Evolutionary conservation across 2,113 vertebrate species (phyloP), one percentile per base, ranked within the genome.

Genomic region (Pseudopipra pipra): DNA sequence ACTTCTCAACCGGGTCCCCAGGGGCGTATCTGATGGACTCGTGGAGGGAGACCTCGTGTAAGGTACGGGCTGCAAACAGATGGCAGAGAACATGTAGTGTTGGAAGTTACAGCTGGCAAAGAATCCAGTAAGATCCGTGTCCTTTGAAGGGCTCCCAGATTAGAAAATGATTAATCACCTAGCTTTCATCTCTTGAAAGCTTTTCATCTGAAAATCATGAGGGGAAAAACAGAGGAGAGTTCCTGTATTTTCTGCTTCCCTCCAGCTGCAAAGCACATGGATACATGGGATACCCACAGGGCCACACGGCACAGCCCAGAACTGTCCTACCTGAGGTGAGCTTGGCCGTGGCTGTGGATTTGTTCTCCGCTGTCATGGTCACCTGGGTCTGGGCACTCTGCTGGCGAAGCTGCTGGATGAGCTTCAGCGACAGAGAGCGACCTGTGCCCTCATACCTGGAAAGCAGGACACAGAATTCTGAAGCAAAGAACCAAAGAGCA

Each of bases 21-120:
- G 98, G 98, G 13, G 98, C 98, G 1, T 99, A 99, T 2, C 99
- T 98, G 93, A 99, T 99, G 3, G 99, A 99, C 97, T 99, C 99
- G 2, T 99, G 98, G 35, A 99, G 98, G 49, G 99, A 98, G 35
- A 99, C 98, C 97, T 99, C 99, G 1, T 99, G 99, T 75, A 99
- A 91, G 0, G 98, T 98, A 47, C 99, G 98, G 19, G 98, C 99
- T 99, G 98, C 81, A 59, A 47, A 82, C 22, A 83, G 22, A 35
- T 31, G 10, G 12, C 49, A 84, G 25, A 33, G 30, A 35, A 76
- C 16, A 27, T 1, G 11, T 21, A 27, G n/a, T 2, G 23, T 25
- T 51, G 63, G 18, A 13, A 55, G 33, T 22, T 58, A 62, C 37
- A 62, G 37, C 25, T 73, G 78, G 27, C 16, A 72, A 65, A 44